Evolutionary conservation across 2,888 invertebrate genomes (phyloP), one percentile per base, ranked within the genome.

Genomic region (Campopleginae sp.): DNA sequence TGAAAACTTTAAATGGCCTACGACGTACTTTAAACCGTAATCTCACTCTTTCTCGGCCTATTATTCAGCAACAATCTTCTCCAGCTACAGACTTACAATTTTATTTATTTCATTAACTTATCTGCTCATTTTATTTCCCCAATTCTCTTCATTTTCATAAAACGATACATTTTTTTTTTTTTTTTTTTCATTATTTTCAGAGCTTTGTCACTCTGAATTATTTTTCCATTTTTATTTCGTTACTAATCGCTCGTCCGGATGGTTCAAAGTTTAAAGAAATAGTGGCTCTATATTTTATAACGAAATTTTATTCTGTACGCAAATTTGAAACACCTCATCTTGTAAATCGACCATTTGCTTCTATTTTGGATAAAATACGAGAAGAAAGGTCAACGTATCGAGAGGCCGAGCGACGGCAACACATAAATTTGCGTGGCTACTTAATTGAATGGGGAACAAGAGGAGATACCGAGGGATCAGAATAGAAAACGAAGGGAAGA

Each of bases 381-480:
- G 75, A 88, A 89, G 89, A 90, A 91, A 92, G 92, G 90, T 89
- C 90, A 90, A 89, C 89, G 88, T 89, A 88, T 88, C 88, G 89
- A 54, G 54, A 77, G 74, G 51, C 44, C 72, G 76, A 75, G 71
- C 84, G 75, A 74, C 74, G 74, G 70, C 44, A 80, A 89, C 42
- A 92, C 93, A 93, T 93, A 93, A 93, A 93, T 93, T 93, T 92
- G 90, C 92, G 87, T 90, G 88, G 89, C 89, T 89, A 91, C 91
- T 93, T 93, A 93, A 93, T 93, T 93, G 93, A 93, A 93, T 92
- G 91, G 92, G 92, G 90, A 91, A 91, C 82, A 76, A 46, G 31
- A 33, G 14, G 23, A 80, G 80, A 68, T 83, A 78, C 61, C 14
- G 68, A 72, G 80, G 76, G 79, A 61, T 76, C 76, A 70, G 71